Conservation (phyloP, 2,797 vertebrate species). For the Enteromius trimaculatus region DNA sequence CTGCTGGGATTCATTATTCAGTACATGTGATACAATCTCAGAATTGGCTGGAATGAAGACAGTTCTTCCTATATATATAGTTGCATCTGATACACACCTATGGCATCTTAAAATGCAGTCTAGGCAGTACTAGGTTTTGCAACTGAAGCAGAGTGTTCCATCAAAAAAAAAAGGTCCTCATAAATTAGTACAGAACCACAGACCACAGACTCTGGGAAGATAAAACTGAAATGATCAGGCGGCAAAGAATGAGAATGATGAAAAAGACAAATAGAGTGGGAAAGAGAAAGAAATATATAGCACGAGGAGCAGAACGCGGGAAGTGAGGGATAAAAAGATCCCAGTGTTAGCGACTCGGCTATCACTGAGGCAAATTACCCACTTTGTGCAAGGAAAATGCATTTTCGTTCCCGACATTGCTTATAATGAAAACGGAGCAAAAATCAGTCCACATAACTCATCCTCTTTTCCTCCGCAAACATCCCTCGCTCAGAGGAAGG, state of each 20-base stretch:
- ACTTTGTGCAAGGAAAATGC: conserved; percentile 69
- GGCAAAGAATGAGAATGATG: conserved; percentile 9
- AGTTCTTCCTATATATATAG: neutral
- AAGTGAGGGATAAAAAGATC: conserved; percentile 40
- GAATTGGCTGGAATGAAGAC: neutral
- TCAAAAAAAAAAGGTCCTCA: conserved; percentile 61
- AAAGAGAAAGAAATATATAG: conserved; percentile 51
- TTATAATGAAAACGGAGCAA: conserved; percentile 68
- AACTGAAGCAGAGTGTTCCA: neutral
- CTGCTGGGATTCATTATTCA: too few species aligned
- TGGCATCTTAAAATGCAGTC: neutral
- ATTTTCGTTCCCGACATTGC: conserved; percentile 66
- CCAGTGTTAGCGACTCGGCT: conserved; percentile 57
- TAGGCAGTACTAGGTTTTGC: neutral
- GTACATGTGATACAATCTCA: neutral
- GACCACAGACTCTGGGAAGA: conserved; percentile 75
- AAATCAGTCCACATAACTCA: conserved; percentile 58
- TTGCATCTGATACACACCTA: neutral
- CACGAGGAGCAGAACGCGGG: conserved; percentile 51
- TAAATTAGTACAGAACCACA: conserved; percentile 74
- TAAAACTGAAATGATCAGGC: conserved; percentile 60
- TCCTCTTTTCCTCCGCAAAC: conserved; percentile 52
- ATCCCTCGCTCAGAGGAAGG: conserved; percentile 66
- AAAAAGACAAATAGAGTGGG: conserved; percentile 53
- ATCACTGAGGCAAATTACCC: conserved; percentile 71